phyloP scores from a whole-genome alignment of 2,113 vertebrate genomes.

The Tor tambroides region DNA sequence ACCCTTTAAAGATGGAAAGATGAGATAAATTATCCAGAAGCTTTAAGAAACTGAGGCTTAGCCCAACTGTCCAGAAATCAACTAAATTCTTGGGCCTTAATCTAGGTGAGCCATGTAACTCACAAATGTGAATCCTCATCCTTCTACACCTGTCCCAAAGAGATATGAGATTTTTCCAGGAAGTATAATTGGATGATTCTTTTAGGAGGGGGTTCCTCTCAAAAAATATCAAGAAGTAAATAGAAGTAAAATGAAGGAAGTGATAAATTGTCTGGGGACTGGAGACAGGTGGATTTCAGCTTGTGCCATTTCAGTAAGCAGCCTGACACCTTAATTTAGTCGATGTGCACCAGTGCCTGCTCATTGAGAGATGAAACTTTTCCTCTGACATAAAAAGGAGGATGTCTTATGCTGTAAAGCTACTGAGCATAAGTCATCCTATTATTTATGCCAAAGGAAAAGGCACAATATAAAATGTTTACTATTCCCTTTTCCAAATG shows the following conservation, averaged over 20 bases:
- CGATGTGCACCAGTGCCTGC: conserved; percentile 63
- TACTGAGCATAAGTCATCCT: conserved; percentile 33
- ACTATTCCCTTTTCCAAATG: conserved; percentile 44
- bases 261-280: conserved; percentile 70
- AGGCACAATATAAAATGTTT: conserved; percentile 57
- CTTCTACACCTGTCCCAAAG: neutral
- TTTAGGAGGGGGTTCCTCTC: conserved; percentile 38
- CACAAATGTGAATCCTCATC: neutral
- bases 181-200: conserved; percentile 30
- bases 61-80: conserved; percentile 60
- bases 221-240: conserved; percentile 55
- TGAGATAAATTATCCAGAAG: conserved; percentile 67
- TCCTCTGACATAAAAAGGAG: neutral
- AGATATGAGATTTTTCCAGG: neutral
- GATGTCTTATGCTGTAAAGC: neutral
- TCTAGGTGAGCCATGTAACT: conserved; percentile 57
- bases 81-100: conserved; percentile 61
- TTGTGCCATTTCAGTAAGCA: conserved; percentile 69
- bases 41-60: conserved; percentile 65
- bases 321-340: conserved; percentile 75
- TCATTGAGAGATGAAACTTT: conserved; percentile 46
- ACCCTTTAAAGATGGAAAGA: conserved; percentile 40
- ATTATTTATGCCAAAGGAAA: conserved; percentile 62
- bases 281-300: conserved; percentile 73
- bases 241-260: conserved; percentile 67